Evolutionary conservation across 1,140 invertebrate species (phyloP), one percentile per base, ranked within the genome.

Genomic region (Cryptotermes secundus): DNA sequence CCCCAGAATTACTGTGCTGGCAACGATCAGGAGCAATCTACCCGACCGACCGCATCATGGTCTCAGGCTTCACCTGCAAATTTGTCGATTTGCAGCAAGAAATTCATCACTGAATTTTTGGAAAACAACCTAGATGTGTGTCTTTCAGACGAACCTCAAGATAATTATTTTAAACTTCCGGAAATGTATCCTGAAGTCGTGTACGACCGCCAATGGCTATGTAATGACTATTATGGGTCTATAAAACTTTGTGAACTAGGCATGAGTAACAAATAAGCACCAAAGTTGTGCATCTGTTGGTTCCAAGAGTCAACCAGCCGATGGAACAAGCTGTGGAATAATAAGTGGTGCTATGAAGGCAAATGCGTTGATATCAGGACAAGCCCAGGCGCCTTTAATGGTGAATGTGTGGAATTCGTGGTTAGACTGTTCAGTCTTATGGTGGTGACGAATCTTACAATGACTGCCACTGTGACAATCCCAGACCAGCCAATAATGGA

Each of bases 351-450:
- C 89, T 94, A 95, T 87, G 93, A 94, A 87, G 95, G 95, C 81
- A 92, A 94, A 84, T 98, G 96, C 89, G 95, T 96, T 7, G 92
- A 92, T 1, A 95, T 96, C 65, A 93, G 94, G 36, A 94, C 96
- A 72, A 91, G 92, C 12, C 94, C 96, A 0, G 90, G 91, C 36
- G 93, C 95, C 31, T 93, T 96, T 6, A 92, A 97, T 87, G 96
- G 96, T 0, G 94, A 95, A 84, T 97, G 96, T 96, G 96, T 96
- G 14, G 91, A 93, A 82, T 96, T 89, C 91, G 12, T 97, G 96
- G 96, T 94, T 94, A 86, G 92, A 93, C 65, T 98, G 97, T 88
- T 96, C 95, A 10, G 26, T 93, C 93, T 14, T 97, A 96, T 88
- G 96, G 96, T 38, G 96, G 94, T 1, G 96, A 96, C 1, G 94